A percentile compares a stretch with the other conserved stretches of the same genome.
Evolutionary conservation across 2,113 vertebrate species (phyloP).

Genomic region (Vombatus ursinus): DNA sequence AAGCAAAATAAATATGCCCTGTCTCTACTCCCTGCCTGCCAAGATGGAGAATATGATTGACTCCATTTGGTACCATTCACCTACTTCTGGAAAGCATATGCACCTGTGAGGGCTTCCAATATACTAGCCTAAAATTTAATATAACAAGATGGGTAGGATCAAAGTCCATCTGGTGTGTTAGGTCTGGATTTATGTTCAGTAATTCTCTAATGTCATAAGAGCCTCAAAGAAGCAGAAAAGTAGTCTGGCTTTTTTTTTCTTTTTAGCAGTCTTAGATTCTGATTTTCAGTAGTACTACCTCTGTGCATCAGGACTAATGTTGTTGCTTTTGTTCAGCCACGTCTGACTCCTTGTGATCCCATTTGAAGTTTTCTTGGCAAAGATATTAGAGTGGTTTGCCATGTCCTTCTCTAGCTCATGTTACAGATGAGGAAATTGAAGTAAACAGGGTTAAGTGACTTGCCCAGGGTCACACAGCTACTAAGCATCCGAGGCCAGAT

Average conservation of each 20-base stretch:
- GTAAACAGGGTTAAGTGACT: neutral
- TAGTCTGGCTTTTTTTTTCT: neutral
- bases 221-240: neutral
- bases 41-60: neutral
- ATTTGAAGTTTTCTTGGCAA: neutral
- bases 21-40: constrained; percentile 5
- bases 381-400: neutral
- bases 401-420: neutral
- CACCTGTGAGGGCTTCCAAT: neutral
- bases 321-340: neutral
- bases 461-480: neutral
- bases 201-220: neutral
- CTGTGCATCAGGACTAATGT: neutral
- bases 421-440: neutral
- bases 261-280: too few relatives aligned
- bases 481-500: neutral
- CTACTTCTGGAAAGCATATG: constrained; percentile 12
- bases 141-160: neutral
- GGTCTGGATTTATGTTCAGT: neutral
- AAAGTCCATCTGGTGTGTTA: neutral
- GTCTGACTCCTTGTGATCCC: neutral
- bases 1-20: constrained; percentile 30
- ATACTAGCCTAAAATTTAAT: neutral
- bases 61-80: neutral
- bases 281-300: neutral